These are phyloP conservation scores for Hydrocynus forskahlii DNA, from an alignment of 2,797 vertebrate species.

Conservation along the genomic window DNA sequence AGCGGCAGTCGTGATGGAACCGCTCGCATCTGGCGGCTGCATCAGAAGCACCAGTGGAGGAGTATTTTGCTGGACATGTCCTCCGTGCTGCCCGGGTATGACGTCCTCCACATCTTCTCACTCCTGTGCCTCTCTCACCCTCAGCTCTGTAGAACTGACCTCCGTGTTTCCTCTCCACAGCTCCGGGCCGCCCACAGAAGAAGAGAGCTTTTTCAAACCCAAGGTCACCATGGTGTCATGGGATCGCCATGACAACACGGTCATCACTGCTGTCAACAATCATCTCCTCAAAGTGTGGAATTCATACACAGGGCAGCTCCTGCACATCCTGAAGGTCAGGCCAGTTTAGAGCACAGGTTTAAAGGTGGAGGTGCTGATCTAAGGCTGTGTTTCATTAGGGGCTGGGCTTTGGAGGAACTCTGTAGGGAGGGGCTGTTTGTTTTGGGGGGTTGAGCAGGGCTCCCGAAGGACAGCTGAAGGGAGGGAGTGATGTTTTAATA, in stretches of 20 bases:
- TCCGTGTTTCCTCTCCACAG: slow-evolving; percentile 50
- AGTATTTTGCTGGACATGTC: slow-evolving; percentile 93
- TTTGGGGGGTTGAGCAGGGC: no score
- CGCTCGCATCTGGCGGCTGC: slow-evolving; percentile 91
- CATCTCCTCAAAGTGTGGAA: slow-evolving; percentile 98
- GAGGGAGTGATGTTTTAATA: no score
- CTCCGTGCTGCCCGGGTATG: slow-evolving; percentile 86
- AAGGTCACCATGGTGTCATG: slow-evolving; percentile 99
- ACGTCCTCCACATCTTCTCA: background rate
- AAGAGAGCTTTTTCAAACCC: slow-evolving; percentile 92
- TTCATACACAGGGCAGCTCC: slow-evolving; percentile 90
- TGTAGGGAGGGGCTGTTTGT: no score
- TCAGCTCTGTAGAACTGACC: background rate
- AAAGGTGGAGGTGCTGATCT: no score
- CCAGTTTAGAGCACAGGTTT: no score
- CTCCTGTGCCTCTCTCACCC: background rate
- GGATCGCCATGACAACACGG: slow-evolving; percentile 91
- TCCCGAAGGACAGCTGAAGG: no score
- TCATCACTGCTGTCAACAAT: slow-evolving; percentile 96
- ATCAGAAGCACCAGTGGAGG: slow-evolving; percentile 90
- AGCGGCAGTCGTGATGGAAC: slow-evolving; percentile 97
- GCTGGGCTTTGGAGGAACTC: no score
- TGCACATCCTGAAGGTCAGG: slow-evolving; percentile 89
- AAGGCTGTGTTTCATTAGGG: no score
- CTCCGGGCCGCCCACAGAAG: slow-evolving; percentile 77